These are phyloP conservation scores for Bombus haemorrhoidalis DNA, from an alignment of 1,140 invertebrate genomes.

Conservation along the genomic window DNA sequence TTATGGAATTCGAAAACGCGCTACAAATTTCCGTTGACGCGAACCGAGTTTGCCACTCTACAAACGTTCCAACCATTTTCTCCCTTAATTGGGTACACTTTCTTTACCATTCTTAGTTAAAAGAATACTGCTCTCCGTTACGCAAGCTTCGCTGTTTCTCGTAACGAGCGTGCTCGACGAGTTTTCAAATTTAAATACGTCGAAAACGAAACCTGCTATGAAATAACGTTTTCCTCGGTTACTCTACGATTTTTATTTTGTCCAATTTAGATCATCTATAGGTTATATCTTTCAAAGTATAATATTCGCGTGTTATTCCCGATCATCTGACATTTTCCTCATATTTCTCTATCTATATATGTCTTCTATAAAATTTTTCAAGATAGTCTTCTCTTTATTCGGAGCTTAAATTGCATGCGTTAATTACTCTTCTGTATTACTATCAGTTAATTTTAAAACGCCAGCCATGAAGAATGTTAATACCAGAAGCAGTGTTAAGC, in stretches of 20 bases:
- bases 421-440: not conserved
- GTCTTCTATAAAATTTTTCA: not conserved
- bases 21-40: not conserved
- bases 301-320: not conserved
- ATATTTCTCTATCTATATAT: no score
- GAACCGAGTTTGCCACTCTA: not conserved
- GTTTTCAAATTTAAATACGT: constrained; percentile 25
- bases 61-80: not conserved
- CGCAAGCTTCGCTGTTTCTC: not conserved
- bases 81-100: constrained; percentile 21
- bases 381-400: not conserved
- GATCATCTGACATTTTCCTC: not conserved
- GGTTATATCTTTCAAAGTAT: not conserved
- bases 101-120: constrained; percentile 19
- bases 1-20: not conserved
- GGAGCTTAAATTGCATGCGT: not conserved
- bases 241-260: not conserved
- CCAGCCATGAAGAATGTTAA: no score
- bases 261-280: not conserved
- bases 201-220: not conserved
- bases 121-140: not conserved
- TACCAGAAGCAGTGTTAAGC: no score
- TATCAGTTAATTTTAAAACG: no score
- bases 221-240: not conserved
- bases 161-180: constrained; percentile 8